Percentiles rank a stretch among this genome's conserved stretches.
phyloP scores from a whole-genome alignment of 1,140 invertebrate genomes.

The Mactra quadrangularis region DNA sequence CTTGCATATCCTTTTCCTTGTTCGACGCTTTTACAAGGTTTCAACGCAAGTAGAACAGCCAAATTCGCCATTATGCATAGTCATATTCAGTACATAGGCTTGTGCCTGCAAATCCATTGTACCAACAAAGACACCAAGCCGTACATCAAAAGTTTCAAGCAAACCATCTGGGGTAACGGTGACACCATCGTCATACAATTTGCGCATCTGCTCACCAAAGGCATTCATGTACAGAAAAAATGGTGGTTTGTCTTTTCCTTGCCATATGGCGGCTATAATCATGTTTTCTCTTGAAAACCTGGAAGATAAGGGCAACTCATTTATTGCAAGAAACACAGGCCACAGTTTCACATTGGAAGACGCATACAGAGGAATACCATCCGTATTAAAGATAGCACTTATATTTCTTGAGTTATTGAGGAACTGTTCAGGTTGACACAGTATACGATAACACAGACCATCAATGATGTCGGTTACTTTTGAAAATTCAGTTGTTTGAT shows the following conservation, averaged over 20 bases:
- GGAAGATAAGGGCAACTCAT: slow-evolving; percentile 29
- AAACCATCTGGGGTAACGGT: not conserved
- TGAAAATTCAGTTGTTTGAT: slow-evolving; percentile 2
- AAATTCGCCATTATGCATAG: slow-evolving; percentile 31
- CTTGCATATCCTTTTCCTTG: slow-evolving; percentile 45
- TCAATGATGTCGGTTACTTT: slow-evolving; percentile 34
- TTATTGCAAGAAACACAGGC: slow-evolving; percentile 49
- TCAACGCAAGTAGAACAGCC: slow-evolving; percentile 46
- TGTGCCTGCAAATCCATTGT: slow-evolving; percentile 54
- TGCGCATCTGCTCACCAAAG: slow-evolving; percentile 44
- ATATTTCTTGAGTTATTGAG: slow-evolving; percentile 13
- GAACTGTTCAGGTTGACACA: slow-evolving; percentile 38
- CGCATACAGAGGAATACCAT: slow-evolving; percentile 18
- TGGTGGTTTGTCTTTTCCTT: slow-evolving; percentile 54
- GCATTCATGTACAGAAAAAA: slow-evolving; percentile 49
- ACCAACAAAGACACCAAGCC: slow-evolving; percentile 25
- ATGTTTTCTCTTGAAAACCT: slow-evolving; percentile 57
- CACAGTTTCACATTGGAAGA: slow-evolving; percentile 26
- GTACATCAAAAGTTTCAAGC: not conserved
- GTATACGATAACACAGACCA: slow-evolving; percentile 16
- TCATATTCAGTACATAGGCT: slow-evolving; percentile 6
- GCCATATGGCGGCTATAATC: slow-evolving; percentile 54
- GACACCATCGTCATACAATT: slow-evolving; percentile 47
- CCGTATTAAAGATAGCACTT: slow-evolving; percentile 35
- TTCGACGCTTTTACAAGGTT: slow-evolving; percentile 11